These are phyloP conservation scores for Herpetotheres cachinnans DNA, from an alignment of 2,113 vertebrate genomes.

Conservation along the genomic window DNA sequence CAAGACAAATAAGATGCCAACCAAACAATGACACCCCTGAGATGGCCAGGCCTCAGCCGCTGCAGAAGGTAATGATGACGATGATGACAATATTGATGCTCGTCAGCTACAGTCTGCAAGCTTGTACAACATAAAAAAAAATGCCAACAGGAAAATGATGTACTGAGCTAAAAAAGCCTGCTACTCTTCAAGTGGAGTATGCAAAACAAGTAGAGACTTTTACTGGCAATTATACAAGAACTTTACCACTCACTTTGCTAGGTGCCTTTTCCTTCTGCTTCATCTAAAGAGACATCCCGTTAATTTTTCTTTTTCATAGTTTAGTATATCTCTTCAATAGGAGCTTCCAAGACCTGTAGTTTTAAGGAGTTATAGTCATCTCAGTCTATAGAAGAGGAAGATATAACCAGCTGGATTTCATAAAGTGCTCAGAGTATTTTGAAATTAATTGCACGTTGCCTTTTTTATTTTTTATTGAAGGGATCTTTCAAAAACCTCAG, in stretches of 20 bases:
- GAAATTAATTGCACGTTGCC: background rate
- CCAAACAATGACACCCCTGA: background rate
- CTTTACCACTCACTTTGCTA: background rate
- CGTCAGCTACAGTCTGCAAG: background rate
- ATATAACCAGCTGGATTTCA: background rate
- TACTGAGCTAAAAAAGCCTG: background rate
- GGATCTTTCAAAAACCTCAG: background rate
- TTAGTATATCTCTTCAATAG: background rate
- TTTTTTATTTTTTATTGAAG: constrained; percentile 6
- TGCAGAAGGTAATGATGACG: background rate
- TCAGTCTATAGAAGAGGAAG: background rate
- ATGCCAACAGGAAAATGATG: background rate
- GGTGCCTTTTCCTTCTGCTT: background rate
- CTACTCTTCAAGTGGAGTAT: background rate
- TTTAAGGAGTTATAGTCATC: background rate
- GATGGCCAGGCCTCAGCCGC: background rate
- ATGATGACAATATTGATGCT: background rate
- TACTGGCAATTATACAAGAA: too few species aligned
- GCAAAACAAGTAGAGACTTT: background rate
- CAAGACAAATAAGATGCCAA: background rate
- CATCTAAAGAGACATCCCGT: background rate
- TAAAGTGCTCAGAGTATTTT: background rate
- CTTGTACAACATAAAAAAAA: background rate
- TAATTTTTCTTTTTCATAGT: background rate
- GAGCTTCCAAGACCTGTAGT: background rate